Evolutionary conservation across 2,113 vertebrate genomes (phyloP).

Genomic region (Abramis brama): DNA sequence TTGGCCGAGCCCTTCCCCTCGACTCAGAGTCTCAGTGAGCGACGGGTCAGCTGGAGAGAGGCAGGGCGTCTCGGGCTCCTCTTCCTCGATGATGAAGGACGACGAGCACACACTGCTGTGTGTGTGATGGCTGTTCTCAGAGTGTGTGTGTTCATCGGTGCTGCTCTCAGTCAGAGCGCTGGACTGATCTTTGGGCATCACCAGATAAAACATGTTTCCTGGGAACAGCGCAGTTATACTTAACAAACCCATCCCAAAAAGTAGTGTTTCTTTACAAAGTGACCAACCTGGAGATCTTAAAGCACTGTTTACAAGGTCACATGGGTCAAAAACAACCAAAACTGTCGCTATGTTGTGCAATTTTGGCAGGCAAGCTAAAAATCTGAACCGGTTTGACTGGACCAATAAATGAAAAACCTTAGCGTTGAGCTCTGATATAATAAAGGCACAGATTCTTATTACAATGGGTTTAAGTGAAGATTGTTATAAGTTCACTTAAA

Average conservation of each 20-base stretch:
- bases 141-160: constrained; percentile 67
- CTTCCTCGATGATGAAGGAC: constrained; percentile 32
- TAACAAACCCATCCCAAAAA: not conserved
- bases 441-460: too few species aligned
- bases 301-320: too few species aligned
- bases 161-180: constrained; percentile 62
- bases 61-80: not conserved
- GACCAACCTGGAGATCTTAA: too few species aligned
- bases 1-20: constrained; percentile 44
- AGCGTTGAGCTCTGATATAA: too few species aligned
- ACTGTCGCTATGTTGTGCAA: too few species aligned
- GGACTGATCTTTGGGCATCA: constrained; percentile 69
- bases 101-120: constrained; percentile 45
- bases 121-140: constrained; percentile 40
- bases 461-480: too few species aligned
- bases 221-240: not conserved
- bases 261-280: too few species aligned
- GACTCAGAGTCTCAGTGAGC: constrained; percentile 36
- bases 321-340: too few species aligned
- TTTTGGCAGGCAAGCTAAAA: too few species aligned
- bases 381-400: too few species aligned
- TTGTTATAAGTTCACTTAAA: too few species aligned
- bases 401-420: too few species aligned
- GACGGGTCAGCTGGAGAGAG: not conserved
- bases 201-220: constrained; percentile 79